Evolutionary conservation across 2,113 vertebrate species (phyloP).

Genomic region (Sardina pilchardus): DNA sequence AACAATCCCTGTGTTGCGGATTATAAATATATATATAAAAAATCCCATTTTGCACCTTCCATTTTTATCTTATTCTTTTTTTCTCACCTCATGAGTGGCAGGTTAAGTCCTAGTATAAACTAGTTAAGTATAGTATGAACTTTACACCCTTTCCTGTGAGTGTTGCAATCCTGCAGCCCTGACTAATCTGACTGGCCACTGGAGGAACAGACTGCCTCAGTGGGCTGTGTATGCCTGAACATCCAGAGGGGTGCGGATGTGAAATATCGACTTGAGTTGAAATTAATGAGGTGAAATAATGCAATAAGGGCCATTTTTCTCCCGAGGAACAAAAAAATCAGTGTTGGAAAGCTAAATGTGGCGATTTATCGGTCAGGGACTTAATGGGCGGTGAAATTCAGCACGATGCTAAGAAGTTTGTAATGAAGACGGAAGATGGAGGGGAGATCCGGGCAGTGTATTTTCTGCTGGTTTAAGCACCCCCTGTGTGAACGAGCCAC

Average conservation of each 20-base stretch:
- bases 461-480: neutral
- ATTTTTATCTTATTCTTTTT: neutral
- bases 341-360: neutral
- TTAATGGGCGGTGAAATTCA: neutral
- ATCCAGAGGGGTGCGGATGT: neutral
- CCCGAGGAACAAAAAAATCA: neutral
- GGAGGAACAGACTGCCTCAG: neutral
- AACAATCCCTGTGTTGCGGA: neutral
- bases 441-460: neutral
- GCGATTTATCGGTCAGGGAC: neutral
- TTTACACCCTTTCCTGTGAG: neutral
- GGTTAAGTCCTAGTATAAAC: neutral
- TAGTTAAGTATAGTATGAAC: too few relatives aligned
- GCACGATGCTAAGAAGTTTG: neutral
- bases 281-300: constrained; percentile 17
- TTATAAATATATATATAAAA: too few relatives aligned
- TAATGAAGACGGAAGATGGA: neutral
- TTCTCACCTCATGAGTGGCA: neutral
- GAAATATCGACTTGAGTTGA: neutral
- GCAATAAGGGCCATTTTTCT: neutral
- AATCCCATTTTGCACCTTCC: too few relatives aligned
- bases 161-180: too few relatives aligned
- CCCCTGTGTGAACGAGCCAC: neutral
- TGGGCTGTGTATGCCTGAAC: neutral
- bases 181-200: neutral